Conservation (phyloP, 1,140 invertebrate species). For the Colletes gigas region DNA sequence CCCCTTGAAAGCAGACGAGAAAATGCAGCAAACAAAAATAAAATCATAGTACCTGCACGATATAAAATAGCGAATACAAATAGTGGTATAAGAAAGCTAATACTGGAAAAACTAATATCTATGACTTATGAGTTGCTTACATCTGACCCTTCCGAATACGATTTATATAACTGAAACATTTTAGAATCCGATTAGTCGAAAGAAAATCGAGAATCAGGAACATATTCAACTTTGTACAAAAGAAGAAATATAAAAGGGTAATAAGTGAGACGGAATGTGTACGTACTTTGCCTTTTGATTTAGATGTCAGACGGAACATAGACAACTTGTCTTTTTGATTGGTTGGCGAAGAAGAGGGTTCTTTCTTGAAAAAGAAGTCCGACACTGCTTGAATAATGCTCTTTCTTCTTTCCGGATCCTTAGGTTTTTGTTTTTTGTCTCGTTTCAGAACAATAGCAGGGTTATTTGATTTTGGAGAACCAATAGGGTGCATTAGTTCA, state of each 20-base stretch:
- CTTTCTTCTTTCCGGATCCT: conserved; percentile 87
- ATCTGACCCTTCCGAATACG: conserved; percentile 80
- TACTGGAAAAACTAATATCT: conserved; percentile 58
- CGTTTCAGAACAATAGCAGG: conserved; percentile 52
- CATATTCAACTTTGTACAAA: conserved; percentile 8
- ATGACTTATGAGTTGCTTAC: conserved; percentile 79
- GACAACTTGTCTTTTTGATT: conserved; percentile 82
- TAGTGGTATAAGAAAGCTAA: conserved; percentile 66
- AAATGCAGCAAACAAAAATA: conserved; percentile 56
- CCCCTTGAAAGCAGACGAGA: conserved; percentile 34
- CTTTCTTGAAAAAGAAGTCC: conserved; percentile 88
- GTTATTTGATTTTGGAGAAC: conserved; percentile 35
- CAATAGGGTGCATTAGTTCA: conserved; percentile 65
- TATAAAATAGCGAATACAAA: conserved; percentile 65
- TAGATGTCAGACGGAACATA: conserved; percentile 84
- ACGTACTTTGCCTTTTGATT: conserved; percentile 85
- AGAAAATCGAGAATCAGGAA: conserved; percentile 39
- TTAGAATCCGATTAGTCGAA: conserved; percentile 69
- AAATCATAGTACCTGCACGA: conserved; percentile 67
- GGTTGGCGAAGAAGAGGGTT: conserved; percentile 75
- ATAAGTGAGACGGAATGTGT: background rate
- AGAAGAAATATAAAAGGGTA: background rate
- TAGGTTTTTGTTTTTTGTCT: conserved; percentile 80
- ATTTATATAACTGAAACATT: conserved; percentile 80
- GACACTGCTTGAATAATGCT: conserved; percentile 92